Conservation (phyloP, 1,140 invertebrate species). For the Macrocentrus cingulum region DNA sequence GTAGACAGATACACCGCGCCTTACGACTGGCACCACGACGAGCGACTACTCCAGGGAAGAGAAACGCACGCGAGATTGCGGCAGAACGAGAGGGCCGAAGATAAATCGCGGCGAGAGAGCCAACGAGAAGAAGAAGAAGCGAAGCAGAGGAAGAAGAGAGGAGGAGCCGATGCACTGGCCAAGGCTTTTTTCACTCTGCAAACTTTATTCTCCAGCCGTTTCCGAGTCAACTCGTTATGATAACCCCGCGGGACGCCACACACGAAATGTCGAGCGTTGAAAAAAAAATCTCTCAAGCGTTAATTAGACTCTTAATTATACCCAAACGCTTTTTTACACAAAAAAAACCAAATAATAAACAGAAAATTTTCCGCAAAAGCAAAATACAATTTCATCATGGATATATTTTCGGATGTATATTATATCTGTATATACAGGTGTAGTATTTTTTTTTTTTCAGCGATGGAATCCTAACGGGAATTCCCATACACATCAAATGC, state of each 20-base stretch:
- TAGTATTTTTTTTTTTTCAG: slow-evolving; percentile 2
- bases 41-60: slow-evolving; percentile 13
- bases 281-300: slow-evolving; percentile 18
- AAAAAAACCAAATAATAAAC: not conserved
- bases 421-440: not conserved
- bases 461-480: slow-evolving; percentile 20
- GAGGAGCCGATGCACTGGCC: slow-evolving; percentile 12
- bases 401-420: too few relatives aligned
- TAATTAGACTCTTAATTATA: slow-evolving; percentile 27
- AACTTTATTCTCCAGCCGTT: slow-evolving; percentile 28
- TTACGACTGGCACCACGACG: slow-evolving; percentile 24
- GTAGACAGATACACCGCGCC: slow-evolving; percentile 32
- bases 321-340: not conserved
- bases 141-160: slow-evolving; percentile 19
- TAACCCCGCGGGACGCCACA: slow-evolving; percentile 21
- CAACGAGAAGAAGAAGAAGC: slow-evolving; percentile 16
- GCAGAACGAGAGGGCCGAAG: slow-evolving; percentile 27
- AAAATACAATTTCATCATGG: too few relatives aligned
- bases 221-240: slow-evolving; percentile 27
- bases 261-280: slow-evolving; percentile 20
- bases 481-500: not conserved
- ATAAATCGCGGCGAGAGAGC: slow-evolving; percentile 24
- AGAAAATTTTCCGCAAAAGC: too few relatives aligned
- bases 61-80: slow-evolving; percentile 14
- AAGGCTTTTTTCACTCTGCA: slow-evolving; percentile 23